Conservation (phyloP, 2,888 invertebrate genomes). For the Corythucha ciliata region DNA sequence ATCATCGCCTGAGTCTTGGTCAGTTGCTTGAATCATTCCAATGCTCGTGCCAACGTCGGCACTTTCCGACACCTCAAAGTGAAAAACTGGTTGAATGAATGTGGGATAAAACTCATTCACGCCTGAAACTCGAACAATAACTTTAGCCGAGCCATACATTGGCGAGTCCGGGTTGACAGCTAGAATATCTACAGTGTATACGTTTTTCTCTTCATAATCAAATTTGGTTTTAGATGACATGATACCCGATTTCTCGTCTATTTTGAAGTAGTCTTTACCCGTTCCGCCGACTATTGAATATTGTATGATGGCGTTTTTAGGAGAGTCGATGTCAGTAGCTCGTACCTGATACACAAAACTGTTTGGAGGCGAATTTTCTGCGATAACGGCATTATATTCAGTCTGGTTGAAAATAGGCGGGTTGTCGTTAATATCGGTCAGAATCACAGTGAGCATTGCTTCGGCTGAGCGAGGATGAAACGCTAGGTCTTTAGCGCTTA, state of each 20-base stretch:
- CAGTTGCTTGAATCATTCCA: slow-evolving; percentile 77
- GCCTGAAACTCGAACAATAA: slow-evolving; percentile 68
- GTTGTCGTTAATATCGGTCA: slow-evolving; percentile 91
- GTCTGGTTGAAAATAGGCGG: slow-evolving; percentile 75
- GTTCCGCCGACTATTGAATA: slow-evolving; percentile 72
- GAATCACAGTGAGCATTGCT: slow-evolving; percentile 71
- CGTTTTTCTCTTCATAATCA: slow-evolving; percentile 75
- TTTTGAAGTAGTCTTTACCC: slow-evolving; percentile 62
- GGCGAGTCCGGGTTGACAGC: slow-evolving; percentile 80
- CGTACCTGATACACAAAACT: slow-evolving; percentile 63
- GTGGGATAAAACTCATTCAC: slow-evolving; percentile 82
- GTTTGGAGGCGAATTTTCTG: slow-evolving; percentile 71
- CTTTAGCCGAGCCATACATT: slow-evolving; percentile 64
- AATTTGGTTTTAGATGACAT: slow-evolving; percentile 67
- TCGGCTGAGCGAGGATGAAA: slow-evolving; percentile 67
- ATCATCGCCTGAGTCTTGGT: slow-evolving; percentile 79
- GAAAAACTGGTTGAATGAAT: slow-evolving; percentile 80
- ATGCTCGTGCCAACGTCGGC: slow-evolving; percentile 76
- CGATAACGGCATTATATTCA: slow-evolving; percentile 64
- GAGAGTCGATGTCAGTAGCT: slow-evolving; percentile 78
- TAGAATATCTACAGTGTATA: slow-evolving; percentile 64
- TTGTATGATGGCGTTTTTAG: slow-evolving; percentile 73
- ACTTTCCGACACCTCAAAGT: slow-evolving; percentile 87
- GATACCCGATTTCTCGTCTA: slow-evolving; percentile 66
- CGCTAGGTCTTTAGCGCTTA: slow-evolving; percentile 78